Evolutionary conservation across 2,888 invertebrate genomes (phyloP).

Genomic region (Parelbella ahira): DNA sequence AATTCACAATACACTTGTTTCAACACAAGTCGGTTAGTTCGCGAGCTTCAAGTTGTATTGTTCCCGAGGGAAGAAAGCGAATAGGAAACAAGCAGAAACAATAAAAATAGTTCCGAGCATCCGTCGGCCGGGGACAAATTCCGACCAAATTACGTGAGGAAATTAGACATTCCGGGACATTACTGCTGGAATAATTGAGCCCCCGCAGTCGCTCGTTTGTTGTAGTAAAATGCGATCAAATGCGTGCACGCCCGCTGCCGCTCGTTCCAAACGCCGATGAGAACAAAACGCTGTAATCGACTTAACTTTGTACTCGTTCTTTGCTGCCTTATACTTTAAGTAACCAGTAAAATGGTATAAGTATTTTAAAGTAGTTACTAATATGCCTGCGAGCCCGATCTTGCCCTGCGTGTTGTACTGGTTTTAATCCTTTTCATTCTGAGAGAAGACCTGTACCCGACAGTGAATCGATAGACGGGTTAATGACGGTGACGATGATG

Average conservation of each 20-base stretch:
- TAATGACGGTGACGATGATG: no score
- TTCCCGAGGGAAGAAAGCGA: constrained; percentile 63
- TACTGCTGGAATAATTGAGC: constrained; percentile 68
- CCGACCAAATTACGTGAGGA: constrained; percentile 77
- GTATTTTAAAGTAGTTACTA: no score
- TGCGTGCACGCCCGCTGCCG: constrained; percentile 26
- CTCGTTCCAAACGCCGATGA: constrained; percentile 7
- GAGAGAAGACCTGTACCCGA: no score
- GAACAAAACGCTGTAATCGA: background rate
- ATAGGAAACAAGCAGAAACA: constrained; percentile 75
- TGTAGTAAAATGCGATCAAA: constrained; percentile 46
- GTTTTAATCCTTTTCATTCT: no score
- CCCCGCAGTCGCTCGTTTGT: constrained; percentile 42
- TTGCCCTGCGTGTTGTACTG: no score
- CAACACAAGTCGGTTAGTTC: constrained; percentile 64
- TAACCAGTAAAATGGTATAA: no score
- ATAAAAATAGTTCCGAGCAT: constrained; percentile 76
- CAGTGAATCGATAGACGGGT: no score
- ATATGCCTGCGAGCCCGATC: no score
- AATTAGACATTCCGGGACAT: constrained; percentile 78
- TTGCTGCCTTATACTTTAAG: no score
- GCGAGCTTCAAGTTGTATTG: constrained; percentile 67
- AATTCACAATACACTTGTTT: constrained; percentile 69
- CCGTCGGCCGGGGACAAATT: constrained; percentile 70
- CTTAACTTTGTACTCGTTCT: constrained; percentile 1